These are phyloP conservation scores for Dryococelus australis DNA, from an alignment of 2,888 invertebrate species.

Conservation along the genomic window DNA sequence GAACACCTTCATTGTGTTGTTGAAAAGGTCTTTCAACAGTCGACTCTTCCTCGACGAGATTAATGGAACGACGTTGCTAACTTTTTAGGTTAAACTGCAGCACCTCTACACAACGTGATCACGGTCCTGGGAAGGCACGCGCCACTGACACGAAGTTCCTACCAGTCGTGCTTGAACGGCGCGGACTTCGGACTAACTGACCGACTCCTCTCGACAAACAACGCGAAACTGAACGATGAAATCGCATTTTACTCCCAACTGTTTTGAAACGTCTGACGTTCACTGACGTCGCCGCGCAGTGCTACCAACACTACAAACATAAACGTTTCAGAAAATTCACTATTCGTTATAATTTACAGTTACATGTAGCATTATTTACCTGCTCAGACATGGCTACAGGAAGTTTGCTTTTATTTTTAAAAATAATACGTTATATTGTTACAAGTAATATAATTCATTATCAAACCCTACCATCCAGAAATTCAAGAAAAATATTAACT, in stretches of 20 bases:
- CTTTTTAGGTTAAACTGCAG: not conserved
- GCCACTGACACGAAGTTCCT: not conserved
- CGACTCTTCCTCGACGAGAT: not conserved
- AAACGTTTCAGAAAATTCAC: not conserved
- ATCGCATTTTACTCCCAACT: not conserved
- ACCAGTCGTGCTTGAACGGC: not conserved
- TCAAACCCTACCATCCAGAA: too few species aligned
- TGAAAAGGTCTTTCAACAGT: not conserved
- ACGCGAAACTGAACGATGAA: not conserved
- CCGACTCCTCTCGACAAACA: not conserved
- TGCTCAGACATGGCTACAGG: too few species aligned
- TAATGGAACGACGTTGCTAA: not conserved
- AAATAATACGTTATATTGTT: too few species aligned
- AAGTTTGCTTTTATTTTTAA: too few species aligned
- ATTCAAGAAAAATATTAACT: too few species aligned
- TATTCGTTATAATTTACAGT: too few species aligned
- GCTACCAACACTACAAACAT: not conserved
- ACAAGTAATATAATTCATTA: too few species aligned
- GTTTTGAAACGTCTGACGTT: not conserved
- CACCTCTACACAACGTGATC: not conserved
- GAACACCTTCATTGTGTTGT: constrained; percentile 24
- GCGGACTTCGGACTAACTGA: not conserved
- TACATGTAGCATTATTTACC: not conserved
- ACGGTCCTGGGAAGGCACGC: not conserved
- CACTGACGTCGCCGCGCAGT: not conserved